A percentile compares a stretch with the other conserved stretches of the same genome.
Conservation (phyloP, 2,888 invertebrate species). For the Leptinotarsa rubiginosa region DNA sequence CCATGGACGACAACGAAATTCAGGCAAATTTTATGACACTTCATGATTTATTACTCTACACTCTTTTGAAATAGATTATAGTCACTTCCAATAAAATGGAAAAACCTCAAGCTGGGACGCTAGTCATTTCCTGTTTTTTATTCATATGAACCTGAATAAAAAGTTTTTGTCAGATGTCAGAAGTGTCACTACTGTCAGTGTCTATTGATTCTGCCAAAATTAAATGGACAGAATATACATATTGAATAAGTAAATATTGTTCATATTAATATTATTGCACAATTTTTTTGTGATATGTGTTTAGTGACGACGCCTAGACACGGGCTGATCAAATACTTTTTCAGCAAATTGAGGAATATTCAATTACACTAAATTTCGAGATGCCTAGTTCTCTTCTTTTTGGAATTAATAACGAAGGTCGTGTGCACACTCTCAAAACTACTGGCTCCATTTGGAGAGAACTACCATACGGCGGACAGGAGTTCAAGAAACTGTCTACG, state of each 20-base stretch:
- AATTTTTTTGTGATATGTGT: neutral
- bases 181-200: neutral
- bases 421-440: slow-evolving; percentile 86
- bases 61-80: too few species aligned
- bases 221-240: neutral
- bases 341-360: slow-evolving; percentile 6
- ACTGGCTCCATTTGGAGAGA: slow-evolving; percentile 87
- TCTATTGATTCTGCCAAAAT: neutral
- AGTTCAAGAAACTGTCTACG: slow-evolving; percentile 89
- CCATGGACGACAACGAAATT: too few species aligned
- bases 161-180: neutral
- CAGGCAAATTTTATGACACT: too few species aligned
- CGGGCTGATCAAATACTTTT: neutral
- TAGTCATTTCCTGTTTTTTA: neutral
- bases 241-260: slow-evolving; percentile 1
- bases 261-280: neutral
- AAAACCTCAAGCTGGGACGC: too few species aligned
- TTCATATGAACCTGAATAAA: neutral
- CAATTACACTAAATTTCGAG: neutral
- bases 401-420: slow-evolving; percentile 88
- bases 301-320: neutral
- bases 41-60: too few species aligned
- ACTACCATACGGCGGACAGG: slow-evolving; percentile 85
- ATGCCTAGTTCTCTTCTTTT: slow-evolving; percentile 72
- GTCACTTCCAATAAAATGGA: neutral